phyloP scores from a whole-genome alignment of 2,113 vertebrate genomes.

The Rhabdornis inornatus region DNA sequence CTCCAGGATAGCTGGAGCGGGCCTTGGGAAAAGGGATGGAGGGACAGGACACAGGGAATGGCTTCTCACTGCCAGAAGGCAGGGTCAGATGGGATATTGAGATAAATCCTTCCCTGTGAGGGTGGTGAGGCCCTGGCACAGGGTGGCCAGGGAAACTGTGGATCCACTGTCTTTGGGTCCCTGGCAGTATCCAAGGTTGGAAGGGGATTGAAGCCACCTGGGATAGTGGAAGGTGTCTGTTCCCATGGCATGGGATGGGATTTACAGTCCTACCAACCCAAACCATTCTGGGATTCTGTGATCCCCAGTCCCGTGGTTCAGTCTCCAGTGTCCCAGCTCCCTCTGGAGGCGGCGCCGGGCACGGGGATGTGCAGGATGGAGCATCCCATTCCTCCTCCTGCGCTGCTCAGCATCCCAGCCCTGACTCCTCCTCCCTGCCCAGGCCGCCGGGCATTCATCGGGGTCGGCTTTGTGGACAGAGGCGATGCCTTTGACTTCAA shows the following conservation, averaged over 20 bases:
- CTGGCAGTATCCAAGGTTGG: neutral
- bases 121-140: neutral
- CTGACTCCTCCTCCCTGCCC: neutral
- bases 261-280: neutral
- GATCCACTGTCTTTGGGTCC: neutral
- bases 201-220: rapidly evolving
- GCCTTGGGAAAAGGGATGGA: neutral
- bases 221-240: neutral
- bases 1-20: neutral
- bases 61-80: neutral
- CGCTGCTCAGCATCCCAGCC: rapidly evolving
- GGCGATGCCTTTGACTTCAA: conserved; percentile 98
- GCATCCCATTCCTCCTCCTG: neutral
- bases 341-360: neutral
- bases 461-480: conserved; percentile 90
- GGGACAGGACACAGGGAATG: neutral
- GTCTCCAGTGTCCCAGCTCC: neutral
- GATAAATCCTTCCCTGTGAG: neutral
- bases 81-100: neutral
- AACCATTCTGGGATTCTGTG: neutral
- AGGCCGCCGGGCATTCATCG: conserved; percentile 95
- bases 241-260: neutral
- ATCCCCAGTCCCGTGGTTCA: rapidly evolving
- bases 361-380: neutral
- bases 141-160: neutral